Evolutionary conservation across 1,140 invertebrate genomes (phyloP).

Genomic region (Brachionus sp.): DNA sequence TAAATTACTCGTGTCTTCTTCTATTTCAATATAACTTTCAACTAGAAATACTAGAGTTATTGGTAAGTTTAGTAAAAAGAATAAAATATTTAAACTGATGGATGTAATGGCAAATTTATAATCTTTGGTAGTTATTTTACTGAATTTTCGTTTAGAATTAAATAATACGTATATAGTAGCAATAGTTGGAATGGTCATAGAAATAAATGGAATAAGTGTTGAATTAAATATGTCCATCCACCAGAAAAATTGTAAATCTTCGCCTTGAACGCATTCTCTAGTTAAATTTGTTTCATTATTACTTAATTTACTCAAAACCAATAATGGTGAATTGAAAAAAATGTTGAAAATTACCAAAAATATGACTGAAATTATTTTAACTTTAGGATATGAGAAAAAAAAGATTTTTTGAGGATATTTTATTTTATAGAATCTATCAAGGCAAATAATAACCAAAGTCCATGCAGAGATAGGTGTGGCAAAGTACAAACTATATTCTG

Average conservation of each 20-base stretch:
- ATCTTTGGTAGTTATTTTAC: background rate
- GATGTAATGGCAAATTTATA: background rate
- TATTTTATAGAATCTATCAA: slow-evolving; percentile 8
- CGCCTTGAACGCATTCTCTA: background rate
- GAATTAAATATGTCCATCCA: slow-evolving; percentile 23
- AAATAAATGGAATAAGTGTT: background rate
- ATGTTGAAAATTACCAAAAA: background rate
- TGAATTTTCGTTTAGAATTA: background rate
- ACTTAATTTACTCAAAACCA: background rate
- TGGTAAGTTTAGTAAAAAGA: background rate
- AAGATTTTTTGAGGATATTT: background rate
- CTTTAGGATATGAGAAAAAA: background rate
- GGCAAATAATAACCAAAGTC: background rate
- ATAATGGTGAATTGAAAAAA: background rate
- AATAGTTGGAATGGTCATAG: background rate
- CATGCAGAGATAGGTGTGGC: background rate
- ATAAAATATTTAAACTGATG: background rate
- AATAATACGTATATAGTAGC: background rate
- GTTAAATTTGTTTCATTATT: background rate
- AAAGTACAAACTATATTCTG: background rate
- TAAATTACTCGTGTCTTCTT: background rate
- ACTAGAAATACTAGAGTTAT: background rate
- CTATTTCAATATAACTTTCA: background rate
- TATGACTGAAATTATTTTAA: background rate
- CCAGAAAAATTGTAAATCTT: background rate